Conservation (phyloP, 2,888 invertebrate genomes). For the Agrilus biguttatus region DNA sequence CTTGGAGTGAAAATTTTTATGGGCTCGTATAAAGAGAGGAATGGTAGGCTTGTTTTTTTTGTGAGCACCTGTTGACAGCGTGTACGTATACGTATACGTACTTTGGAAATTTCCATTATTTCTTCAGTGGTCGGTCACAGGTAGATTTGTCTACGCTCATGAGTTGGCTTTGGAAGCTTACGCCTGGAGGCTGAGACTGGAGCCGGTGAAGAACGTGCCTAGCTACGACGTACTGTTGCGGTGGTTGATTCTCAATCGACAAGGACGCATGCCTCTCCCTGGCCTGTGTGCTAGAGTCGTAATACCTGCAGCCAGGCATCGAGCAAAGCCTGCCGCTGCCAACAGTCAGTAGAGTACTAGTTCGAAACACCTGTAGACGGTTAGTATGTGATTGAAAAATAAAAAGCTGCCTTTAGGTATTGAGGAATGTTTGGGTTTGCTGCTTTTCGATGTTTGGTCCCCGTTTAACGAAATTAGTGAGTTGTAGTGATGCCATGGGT, state of each 20-base stretch:
- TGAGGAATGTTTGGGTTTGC: constrained; percentile 5
- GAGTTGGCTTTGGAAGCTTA: constrained; percentile 32
- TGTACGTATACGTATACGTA: too few species aligned
- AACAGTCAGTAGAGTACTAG: constrained; percentile 36
- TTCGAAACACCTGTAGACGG: constrained; percentile 35
- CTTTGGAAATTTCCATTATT: too few species aligned
- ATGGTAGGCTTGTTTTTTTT: too few species aligned
- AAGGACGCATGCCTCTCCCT: constrained; percentile 10
- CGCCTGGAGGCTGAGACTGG: constrained; percentile 49
- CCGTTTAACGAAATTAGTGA: too few species aligned
- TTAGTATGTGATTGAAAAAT: constrained; percentile 31
- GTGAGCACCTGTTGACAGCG: too few species aligned
- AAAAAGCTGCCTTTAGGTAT: constrained; percentile 8
- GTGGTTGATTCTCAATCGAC: constrained; percentile 6
- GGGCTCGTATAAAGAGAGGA: too few species aligned
- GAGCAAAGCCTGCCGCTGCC: constrained; percentile 21
- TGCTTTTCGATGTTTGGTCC: too few species aligned
- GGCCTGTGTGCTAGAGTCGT: constrained; percentile 9
- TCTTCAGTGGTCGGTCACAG: neutral
- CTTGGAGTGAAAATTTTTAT: too few species aligned
- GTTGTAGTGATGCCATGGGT: too few species aligned
- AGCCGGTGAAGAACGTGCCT: constrained; percentile 35
- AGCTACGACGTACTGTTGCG: constrained; percentile 11
- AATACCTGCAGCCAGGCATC: constrained; percentile 24
- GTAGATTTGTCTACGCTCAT: neutral